Evolutionary conservation across 2,888 invertebrate species (phyloP), one percentile per base, ranked within the genome.

Genomic region (Chrysomela aeneicollis): DNA sequence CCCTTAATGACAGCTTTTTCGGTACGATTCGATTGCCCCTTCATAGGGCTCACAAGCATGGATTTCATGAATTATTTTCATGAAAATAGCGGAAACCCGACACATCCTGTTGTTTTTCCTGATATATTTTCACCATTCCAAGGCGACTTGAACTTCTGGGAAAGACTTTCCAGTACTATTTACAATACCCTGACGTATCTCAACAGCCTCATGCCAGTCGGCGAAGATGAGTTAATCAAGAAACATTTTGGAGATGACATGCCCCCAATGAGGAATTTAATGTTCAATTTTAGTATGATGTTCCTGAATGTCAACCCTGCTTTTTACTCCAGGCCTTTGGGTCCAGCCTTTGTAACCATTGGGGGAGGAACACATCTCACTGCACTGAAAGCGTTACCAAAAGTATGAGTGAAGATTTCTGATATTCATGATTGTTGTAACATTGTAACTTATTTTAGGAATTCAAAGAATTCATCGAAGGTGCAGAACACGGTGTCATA

Each of bases 401-500:
- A 73, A 61, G 78, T 77, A 69, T 70, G 71, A 42, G 2, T 35
- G 12, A 10, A 5, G 2, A 2, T 10, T 10, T 35, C 9, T 12
- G 6, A 35, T 2, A 6, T 26, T 6, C 3, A 10, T 35, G 35
- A 12, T 3, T 35, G 12, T 35, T 35, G 6, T 35, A 2, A 35
- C 35, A 2, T 26, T 6, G 6, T 26, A 26, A 3, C 2, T 12
- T 12, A 12, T 58, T 57, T 22, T 42, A 81, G 80, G 78, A 80
- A 53, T 58, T 82, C 3, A 66, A 79, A 69, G 53, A 67, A 9
- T 81, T 75, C 64, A 59, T 83, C 65, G 79, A 82, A 54, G 68
- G 72, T 9, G 75, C 81, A 1, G 68, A 67, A 47, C 63, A 80
- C 17, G 83, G 82, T 9, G 78, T 77, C 2, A 76, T 83, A 18